Evolutionary conservation across 2,888 invertebrate species (phyloP), one percentile per base, ranked within the genome.

Genomic region (Ecliptopera silaceata): DNA sequence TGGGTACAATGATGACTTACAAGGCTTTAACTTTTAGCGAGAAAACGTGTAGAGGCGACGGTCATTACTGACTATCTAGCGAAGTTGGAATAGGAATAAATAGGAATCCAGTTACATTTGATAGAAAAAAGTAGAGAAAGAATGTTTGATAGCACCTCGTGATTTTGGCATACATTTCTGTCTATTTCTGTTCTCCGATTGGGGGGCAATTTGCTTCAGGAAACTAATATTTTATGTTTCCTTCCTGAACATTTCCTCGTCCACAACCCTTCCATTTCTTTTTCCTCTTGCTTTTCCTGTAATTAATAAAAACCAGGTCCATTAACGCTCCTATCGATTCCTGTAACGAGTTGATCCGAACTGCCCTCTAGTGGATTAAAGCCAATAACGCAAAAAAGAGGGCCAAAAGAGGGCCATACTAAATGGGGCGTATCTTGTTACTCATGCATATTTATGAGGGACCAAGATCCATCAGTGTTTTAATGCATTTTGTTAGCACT

Each of bases 371-470:
- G 89, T 81, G 90, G 66, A 87, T 84, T 86, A 80, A 39, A 84
- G 85, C 89, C 86, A 88, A 88, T 89, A 88, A 84, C 75, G 82
- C 78, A 89, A 90, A 88, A 89, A 88, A 77, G 75, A 70, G 62
- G 71, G 72, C 70, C 75, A 88, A 88, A 87, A 77, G 75, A 70
- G 63, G 71, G 72, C 71, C 76, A 49, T 53, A 50, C 83, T 84
- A 85, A 90, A 90, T 90, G 90, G 90, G 86, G 77, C 87, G 79
- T 85, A 86, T 88, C 85, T 66, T 75, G 81, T 88, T 80, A 82
- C 89, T 82, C 70, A 69, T 91, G 89, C 88, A 91, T 91, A 91
- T 91, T 91, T 89, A 90, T 90, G 87, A 89, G 84, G 65, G 75
- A 73, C 77, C 69, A 54, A 49, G 61, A 61, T 54, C 57, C 63